Percentiles rank a stretch among this genome's conserved stretches.
Evolutionary conservation across 1,140 invertebrate genomes (phyloP).

Genomic region (Nylanderia fulva): DNA sequence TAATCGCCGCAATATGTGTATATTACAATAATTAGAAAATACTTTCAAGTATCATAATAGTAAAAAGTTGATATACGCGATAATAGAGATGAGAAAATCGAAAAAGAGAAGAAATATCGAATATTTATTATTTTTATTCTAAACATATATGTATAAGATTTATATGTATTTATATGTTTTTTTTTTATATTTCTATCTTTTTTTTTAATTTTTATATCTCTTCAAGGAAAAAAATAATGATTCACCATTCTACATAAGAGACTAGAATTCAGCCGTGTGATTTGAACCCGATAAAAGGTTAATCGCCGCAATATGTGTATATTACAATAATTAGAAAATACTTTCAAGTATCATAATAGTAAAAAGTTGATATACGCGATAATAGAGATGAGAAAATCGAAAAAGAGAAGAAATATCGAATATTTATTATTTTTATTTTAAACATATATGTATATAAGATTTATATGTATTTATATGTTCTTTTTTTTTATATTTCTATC

Average conservation of each 20-base stretch:
- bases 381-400: neutral
- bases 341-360: neutral
- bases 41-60: neutral
- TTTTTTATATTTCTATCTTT: no score
- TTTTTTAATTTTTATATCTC: neutral
- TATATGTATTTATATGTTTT: no score
- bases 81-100: neutral
- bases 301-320: constrained; percentile 8
- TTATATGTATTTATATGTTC: no score
- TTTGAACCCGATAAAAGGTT: constrained; percentile 15
- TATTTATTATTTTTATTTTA: no score
- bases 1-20: constrained; percentile 18
- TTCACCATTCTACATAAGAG: neutral
- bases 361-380: constrained; percentile 14
- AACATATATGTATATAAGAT: no score
- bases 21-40: constrained; percentile 14
- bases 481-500: no score
- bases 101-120: neutral
- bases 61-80: constrained; percentile 16
- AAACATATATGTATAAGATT: no score
- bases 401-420: neutral
- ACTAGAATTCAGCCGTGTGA: constrained; percentile 12
- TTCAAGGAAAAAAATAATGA: neutral
- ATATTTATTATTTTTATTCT: no score
- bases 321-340: constrained; percentile 19